A percentile compares a stretch with the other conserved stretches of the same genome.
phyloP scores from a whole-genome alignment of 2,888 invertebrate genomes.

The Adelphocoris suturalis region DNA sequence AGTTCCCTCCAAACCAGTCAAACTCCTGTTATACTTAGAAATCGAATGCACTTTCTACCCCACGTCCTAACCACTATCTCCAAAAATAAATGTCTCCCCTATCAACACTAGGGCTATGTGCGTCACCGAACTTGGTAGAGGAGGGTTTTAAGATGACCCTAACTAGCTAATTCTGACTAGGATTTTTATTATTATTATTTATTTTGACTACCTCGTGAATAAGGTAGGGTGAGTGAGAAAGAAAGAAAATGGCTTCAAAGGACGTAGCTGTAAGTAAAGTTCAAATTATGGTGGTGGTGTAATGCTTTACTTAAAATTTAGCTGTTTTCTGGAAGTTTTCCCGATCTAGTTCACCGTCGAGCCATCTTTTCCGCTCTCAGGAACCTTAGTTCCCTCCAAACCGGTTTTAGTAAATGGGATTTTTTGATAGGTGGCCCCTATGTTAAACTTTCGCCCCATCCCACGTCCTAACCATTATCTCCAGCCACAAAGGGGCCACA shows the following conservation, averaged over 20 bases:
- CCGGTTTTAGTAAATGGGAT: slow-evolving; percentile 42
- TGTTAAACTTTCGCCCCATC: slow-evolving; percentile 25
- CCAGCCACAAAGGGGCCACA: slow-evolving; percentile 30
- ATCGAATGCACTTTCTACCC: not conserved
- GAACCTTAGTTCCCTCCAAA: not conserved
- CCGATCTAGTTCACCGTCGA: not conserved
- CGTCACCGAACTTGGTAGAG: no score
- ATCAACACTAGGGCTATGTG: no score
- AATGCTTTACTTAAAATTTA: not conserved
- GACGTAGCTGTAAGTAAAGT: not conserved
- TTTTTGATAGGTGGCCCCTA: slow-evolving; percentile 51
- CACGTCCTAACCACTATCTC: slow-evolving; percentile 19
- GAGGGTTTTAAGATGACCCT: no score
- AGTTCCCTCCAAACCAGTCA: no score
- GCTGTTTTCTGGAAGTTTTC: not conserved
- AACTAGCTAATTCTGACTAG: no score
- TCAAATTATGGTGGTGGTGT: not conserved
- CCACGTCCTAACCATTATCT: slow-evolving; percentile 31
- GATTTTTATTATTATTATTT: no score
- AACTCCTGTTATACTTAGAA: no score
- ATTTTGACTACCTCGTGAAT: no score
- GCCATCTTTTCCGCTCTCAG: not conserved
- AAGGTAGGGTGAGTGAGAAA: no score
- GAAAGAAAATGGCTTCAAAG: no score
- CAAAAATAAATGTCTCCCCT: no score